Conservation (phyloP, 2,888 invertebrate species). For the Parelbella ahira region DNA sequence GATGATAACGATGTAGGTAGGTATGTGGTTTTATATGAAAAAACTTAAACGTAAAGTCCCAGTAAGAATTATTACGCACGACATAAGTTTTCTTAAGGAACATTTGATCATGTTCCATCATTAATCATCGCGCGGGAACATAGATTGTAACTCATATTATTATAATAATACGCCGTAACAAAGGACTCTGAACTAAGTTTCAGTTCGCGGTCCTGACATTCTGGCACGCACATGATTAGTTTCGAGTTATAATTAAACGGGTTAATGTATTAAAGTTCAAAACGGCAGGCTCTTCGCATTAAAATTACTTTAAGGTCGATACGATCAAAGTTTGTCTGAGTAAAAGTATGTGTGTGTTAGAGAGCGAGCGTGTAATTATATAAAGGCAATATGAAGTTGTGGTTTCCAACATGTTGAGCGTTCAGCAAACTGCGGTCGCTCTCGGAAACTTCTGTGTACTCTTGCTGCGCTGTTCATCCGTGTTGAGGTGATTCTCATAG, state of each 20-base stretch:
- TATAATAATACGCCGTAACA: conserved; percentile 16
- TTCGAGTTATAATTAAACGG: conserved; percentile 25
- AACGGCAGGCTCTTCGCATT: no score
- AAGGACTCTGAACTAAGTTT: conserved; percentile 21
- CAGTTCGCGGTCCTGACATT: conserved; percentile 23
- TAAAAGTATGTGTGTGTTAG: conserved; percentile 4
- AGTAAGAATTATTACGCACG: no score
- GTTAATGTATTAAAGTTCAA: conserved; percentile 25
- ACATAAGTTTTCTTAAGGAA: no score
- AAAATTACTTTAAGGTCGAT: conserved; percentile 1
- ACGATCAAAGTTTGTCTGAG: conserved; percentile 6
- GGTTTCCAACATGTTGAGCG: conserved; percentile 64
- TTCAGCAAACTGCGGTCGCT: conserved; percentile 62
- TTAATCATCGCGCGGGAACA: conserved; percentile 8
- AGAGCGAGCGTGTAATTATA: conserved; percentile 20
- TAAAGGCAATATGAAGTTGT: conserved; percentile 59
- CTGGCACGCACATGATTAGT: conserved; percentile 26
- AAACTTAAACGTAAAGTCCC: no score
- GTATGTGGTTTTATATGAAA: no score
- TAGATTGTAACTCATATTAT: conserved; percentile 14
- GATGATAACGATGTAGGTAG: no score
- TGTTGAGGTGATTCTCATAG: conserved; percentile 12
- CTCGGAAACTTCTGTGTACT: conserved; percentile 55
- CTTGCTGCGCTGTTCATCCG: conserved; percentile 1
- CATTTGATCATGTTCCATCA: conserved; percentile 3